Conservation (phyloP, 23 tunicate species). For the Corella eumyota region DNA sequence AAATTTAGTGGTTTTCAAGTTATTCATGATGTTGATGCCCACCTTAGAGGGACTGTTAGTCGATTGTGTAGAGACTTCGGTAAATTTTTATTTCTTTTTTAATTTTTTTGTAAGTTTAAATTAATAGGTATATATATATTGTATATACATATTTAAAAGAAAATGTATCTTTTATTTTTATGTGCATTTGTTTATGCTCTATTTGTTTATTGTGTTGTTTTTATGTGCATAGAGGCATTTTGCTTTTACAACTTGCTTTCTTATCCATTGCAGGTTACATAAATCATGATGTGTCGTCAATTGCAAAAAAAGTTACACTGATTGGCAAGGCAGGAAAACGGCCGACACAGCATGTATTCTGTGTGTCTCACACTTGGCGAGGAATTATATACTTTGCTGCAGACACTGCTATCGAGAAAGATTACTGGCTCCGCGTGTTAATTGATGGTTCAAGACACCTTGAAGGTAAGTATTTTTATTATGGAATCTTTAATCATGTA, state of each 20-base stretch:
- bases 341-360: constrained; percentile 70
- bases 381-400: constrained; percentile 48
- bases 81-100: background rate
- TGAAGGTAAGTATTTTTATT: constrained; percentile 38
- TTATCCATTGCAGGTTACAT: constrained; percentile 33
- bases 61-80: constrained; percentile 49
- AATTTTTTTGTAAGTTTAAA: background rate
- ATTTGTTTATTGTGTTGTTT: too few relatives aligned
- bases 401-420: constrained; percentile 67
- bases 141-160: background rate
- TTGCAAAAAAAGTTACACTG: constrained; percentile 37
- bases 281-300: constrained; percentile 26
- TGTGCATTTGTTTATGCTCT: too few relatives aligned
- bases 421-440: constrained; percentile 38
- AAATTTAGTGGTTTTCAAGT: constrained; percentile 39
- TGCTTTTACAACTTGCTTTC: too few relatives aligned
- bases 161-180: background rate
- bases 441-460: constrained; percentile 40
- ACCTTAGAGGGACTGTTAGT: constrained; percentile 17
- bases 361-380: constrained; percentile 41
- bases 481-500: constrained; percentile 1
- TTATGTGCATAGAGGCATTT: too few relatives aligned
- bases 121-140: background rate
- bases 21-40: constrained; percentile 45
- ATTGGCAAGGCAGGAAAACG: constrained; percentile 25